phyloP scores from a whole-genome alignment of 2,113 vertebrate genomes.

The Podocnemis expansa region DNA sequence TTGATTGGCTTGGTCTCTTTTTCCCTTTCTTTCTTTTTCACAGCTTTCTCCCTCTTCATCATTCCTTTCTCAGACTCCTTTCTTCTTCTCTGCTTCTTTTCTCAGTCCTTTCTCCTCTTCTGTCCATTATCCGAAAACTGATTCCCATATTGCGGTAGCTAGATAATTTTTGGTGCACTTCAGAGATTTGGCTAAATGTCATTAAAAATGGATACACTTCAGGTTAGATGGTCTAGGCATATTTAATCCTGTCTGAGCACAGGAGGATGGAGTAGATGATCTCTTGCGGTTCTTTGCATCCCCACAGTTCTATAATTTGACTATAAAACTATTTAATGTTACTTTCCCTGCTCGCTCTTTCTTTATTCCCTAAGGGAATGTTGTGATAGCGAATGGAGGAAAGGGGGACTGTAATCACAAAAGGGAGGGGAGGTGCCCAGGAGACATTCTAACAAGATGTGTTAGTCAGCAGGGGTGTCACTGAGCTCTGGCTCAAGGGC shows the following conservation, averaged over 20 bases:
- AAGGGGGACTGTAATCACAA: background rate
- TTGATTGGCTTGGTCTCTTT: background rate
- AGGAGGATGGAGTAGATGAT: background rate
- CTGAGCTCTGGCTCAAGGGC: too few relatives aligned
- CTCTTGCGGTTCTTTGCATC: background rate
- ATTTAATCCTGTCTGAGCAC: background rate
- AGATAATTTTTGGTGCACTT: background rate
- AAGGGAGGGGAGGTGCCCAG: rapidly evolving
- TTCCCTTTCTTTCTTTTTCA: too few relatives aligned
- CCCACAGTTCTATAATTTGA: background rate
- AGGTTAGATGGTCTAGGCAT: background rate
- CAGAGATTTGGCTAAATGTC: background rate
- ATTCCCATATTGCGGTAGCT: background rate
- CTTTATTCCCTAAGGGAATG: background rate
- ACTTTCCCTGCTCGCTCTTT: background rate
- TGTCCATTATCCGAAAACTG: background rate
- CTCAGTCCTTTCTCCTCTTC: background rate
- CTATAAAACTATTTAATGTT: background rate
- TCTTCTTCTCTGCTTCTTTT: background rate
- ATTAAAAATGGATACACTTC: background rate
- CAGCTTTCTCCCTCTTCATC: rapidly evolving
- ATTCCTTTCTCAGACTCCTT: background rate
- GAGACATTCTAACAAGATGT: background rate
- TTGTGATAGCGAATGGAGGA: background rate
- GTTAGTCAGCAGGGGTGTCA: too few relatives aligned